Percentiles rank a stretch among this genome's conserved stretches.
These are phyloP conservation scores for Stigmatopora argus DNA, from an alignment of 2,113 vertebrate species.

Conservation along the genomic window DNA sequence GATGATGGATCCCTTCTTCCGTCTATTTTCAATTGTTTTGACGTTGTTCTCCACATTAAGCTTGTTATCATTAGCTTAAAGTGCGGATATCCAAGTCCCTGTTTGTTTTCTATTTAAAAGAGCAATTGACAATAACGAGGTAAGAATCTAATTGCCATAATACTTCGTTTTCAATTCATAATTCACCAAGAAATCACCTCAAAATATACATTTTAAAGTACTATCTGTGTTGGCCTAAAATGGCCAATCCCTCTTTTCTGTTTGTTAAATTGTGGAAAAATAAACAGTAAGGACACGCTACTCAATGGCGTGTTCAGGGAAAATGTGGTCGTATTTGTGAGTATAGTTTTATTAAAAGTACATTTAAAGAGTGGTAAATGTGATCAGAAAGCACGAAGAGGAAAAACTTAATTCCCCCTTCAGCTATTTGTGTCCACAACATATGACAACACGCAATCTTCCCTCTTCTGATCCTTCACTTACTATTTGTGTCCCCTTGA, in stretches of 20 bases:
- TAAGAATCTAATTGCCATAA: conserved; percentile 12
- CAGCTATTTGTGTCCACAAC: too few relatives aligned
- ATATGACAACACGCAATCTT: too few relatives aligned
- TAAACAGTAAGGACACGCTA: not conserved
- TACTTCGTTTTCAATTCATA: too few relatives aligned
- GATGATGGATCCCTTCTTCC: not conserved
- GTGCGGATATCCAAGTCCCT: conserved; percentile 16
- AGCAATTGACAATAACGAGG: conserved; percentile 14
- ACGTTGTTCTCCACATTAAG: conserved; percentile 24
- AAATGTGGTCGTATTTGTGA: not conserved
- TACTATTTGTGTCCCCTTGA: too few relatives aligned
- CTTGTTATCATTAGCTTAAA: conserved; percentile 35
- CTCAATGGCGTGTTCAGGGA: not conserved
- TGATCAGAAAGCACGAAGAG: too few relatives aligned
- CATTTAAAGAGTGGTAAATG: too few relatives aligned
- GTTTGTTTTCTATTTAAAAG: conserved; percentile 6
- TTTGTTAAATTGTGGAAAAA: not conserved
- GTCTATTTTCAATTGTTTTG: conserved; percentile 1
- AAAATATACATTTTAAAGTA: not conserved
- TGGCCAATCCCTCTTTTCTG: not conserved
- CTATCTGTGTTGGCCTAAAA: not conserved
- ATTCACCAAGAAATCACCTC: not conserved
- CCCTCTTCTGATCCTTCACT: too few relatives aligned
- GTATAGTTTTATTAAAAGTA: not conserved
- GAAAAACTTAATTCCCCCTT: too few relatives aligned